Evolutionary conservation across 2,888 invertebrate genomes (phyloP).

Genomic region (Desoria tigrina): DNA sequence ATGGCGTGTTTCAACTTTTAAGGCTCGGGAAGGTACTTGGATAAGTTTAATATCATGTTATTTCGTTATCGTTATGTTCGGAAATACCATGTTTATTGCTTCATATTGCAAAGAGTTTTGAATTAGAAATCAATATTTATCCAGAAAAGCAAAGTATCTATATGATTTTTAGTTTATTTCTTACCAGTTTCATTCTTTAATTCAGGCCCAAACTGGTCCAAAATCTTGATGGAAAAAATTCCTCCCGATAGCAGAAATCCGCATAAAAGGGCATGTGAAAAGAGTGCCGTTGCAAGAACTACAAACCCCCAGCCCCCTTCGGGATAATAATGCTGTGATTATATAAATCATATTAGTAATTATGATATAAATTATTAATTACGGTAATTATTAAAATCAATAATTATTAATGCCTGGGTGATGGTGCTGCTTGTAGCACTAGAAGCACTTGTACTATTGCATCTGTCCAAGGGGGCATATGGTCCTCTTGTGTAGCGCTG

Average conservation of each 20-base stretch:
- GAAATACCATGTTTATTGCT: too few relatives aligned
- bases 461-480: constrained; percentile 43
- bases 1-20: too few relatives aligned
- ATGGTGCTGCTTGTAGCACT: constrained; percentile 43
- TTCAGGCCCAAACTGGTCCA: constrained; percentile 37
- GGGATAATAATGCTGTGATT: constrained; percentile 49
- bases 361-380: neutral
- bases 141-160: too few relatives aligned
- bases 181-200: constrained; percentile 41
- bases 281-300: constrained; percentile 43
- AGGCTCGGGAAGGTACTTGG: too few relatives aligned
- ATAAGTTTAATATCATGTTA: too few relatives aligned
- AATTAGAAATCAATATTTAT: too few relatives aligned
- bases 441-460: constrained; percentile 45
- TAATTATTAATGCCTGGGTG: too few relatives aligned
- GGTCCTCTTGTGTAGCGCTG: constrained; percentile 42
- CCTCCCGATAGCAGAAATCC: constrained; percentile 48
- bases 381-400: neutral
- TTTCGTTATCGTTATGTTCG: too few relatives aligned
- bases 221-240: constrained; percentile 32
- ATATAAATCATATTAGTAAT: neutral
- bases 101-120: too few relatives aligned
- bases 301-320: constrained; percentile 52
- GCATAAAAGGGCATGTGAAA: constrained; percentile 48
- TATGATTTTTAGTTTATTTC: too few relatives aligned